Evolutionary conservation across 2,888 invertebrate genomes (phyloP).

Genomic region (Caenorhabditis panamensis): DNA sequence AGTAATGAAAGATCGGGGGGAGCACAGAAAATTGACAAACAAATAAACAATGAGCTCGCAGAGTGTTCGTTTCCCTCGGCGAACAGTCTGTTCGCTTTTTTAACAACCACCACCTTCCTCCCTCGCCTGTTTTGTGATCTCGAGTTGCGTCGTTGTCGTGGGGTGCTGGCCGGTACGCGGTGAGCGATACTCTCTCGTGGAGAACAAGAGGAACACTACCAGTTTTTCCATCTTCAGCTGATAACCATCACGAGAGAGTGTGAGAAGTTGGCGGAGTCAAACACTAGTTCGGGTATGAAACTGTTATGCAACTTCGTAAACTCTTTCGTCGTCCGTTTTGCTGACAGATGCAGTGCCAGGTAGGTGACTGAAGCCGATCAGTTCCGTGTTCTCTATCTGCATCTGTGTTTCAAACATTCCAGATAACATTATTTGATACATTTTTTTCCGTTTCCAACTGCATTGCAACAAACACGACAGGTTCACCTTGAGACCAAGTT

Average conservation of each 20-base stretch:
- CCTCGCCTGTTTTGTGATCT: conserved; percentile 38
- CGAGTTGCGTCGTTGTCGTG: conserved; percentile 21
- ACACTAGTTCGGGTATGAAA: conserved; percentile 15
- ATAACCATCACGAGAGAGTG: conserved; percentile 43
- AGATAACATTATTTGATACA: background rate
- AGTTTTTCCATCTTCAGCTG: conserved; percentile 31
- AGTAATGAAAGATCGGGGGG: conserved; percentile 3
- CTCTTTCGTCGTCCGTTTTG: conserved; percentile 1
- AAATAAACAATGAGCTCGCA: conserved; percentile 59
- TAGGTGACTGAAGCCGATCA: background rate
- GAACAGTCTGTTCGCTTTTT: conserved; percentile 45
- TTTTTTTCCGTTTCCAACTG: background rate
- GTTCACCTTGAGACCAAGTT: conserved; percentile 4
- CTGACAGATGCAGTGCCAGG: conserved; percentile 28
- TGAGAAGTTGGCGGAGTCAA: background rate
- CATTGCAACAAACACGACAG: background rate
- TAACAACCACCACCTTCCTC: conserved; percentile 2
- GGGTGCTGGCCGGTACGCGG: conserved; percentile 48
- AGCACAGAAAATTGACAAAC: conserved; percentile 53
- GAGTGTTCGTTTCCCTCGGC: conserved; percentile 23
- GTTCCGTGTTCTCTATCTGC: conserved; percentile 17
- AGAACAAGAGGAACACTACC: conserved; percentile 42
- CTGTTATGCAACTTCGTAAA: conserved; percentile 26
- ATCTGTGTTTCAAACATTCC: background rate
- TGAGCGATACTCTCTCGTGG: conserved; percentile 36